Base-by-base conservation (phyloP, 2,888 invertebrate species). In the Neocrepidodera transversa region DNA sequence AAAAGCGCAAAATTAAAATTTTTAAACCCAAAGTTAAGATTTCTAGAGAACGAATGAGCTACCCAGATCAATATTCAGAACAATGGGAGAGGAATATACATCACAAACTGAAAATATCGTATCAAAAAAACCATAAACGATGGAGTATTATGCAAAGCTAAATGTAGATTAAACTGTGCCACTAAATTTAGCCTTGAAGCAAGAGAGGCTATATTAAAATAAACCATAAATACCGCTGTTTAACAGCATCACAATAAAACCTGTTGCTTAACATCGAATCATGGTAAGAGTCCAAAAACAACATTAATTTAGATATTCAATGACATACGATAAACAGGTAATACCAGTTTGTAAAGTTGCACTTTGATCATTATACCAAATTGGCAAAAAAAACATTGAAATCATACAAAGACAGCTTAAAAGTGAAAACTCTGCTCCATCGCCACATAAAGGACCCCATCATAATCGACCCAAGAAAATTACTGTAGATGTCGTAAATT, bases 41-140 rank as follows among this genome's bases (percentile, higher is more conserved):
- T n/a, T n/a, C n/a, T n/a, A n/a, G n/a, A n/a, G n/a, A n/a, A n/a
- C n/a, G n/a, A n/a, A n/a, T n/a, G n/a, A n/a, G n/a, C n/a, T n/a
- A n/a, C n/a, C n/a, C n/a, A n/a, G n/a, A n/a, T n/a, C 38, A 38
- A 38, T 38, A 17, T 14, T 2, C 10, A 53, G 53, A 52, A 14
- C 36, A 43, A 47, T 16, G 17, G 58, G 60, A 1, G 36, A 54
- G 32, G 43, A 49, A 20, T 62, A 62, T 48, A 30, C 48, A n/a
- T 56, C 59, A 10, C 48, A 62, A 13, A 59, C 43, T n/a, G 53
- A 53, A 43, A 51, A 56, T 28, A n/a, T 36, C 6, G 40, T 63
- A 32, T 30, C 56, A 23, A 40, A 23, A 60, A 63, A 28, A 17
- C 14, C 10, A 13, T 36, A 18, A 43, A 55, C 1, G 1, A 32